Evolutionary conservation across 1,140 invertebrate genomes (phyloP).

Genomic region (Papilio dardanus): DNA sequence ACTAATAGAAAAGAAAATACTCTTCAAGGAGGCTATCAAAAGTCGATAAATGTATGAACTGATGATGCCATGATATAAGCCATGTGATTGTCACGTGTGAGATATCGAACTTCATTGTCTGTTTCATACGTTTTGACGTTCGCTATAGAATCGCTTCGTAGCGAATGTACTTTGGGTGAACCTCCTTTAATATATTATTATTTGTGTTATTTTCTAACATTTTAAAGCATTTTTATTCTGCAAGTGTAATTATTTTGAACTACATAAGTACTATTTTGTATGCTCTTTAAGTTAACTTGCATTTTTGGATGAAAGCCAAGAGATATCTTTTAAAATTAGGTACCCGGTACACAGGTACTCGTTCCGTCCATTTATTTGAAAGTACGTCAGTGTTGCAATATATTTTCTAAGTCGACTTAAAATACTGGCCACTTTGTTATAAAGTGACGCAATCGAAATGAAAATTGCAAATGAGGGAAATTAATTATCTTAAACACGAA

Average conservation of each 20-base stretch:
- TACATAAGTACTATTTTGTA: constrained; percentile 17
- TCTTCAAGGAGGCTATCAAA: too few species aligned
- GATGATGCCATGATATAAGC: too few species aligned
- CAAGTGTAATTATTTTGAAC: constrained; percentile 19
- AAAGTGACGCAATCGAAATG: constrained; percentile 38
- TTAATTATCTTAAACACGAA: constrained; percentile 52
- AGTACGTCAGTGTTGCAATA: not conserved
- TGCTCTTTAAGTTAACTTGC: constrained; percentile 33
- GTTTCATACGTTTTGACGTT: too few species aligned
- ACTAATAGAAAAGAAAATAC: too few species aligned
- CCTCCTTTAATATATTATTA: too few species aligned
- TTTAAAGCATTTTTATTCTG: not conserved
- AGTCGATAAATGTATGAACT: too few species aligned
- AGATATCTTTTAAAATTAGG: constrained; percentile 36
- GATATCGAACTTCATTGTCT: too few species aligned
- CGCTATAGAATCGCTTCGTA: too few species aligned
- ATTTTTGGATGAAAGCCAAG: constrained; percentile 31
- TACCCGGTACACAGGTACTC: constrained; percentile 29
- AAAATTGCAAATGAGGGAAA: constrained; percentile 55
- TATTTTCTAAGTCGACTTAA: constrained; percentile 23
- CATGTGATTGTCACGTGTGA: not conserved
- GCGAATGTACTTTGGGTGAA: too few species aligned
- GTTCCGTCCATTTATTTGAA: constrained; percentile 24
- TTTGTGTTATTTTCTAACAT: not conserved
- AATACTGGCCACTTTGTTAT: constrained; percentile 27